These are phyloP conservation scores for Philhelius pedissequus DNA, from an alignment of 2,888 invertebrate genomes.

Conservation along the genomic window DNA sequence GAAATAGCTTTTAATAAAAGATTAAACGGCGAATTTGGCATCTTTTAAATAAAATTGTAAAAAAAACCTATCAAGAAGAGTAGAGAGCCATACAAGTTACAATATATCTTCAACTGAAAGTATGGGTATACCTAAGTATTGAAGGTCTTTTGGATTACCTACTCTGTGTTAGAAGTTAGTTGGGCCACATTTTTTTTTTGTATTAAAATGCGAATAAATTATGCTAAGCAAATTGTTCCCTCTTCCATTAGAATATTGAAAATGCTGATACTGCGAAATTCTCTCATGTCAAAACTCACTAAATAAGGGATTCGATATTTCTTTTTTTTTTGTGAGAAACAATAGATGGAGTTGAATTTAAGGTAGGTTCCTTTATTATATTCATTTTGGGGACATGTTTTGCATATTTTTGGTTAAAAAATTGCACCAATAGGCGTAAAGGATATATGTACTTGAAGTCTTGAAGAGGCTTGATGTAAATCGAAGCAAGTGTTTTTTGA, in stretches of 20 bases:
- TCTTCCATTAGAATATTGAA: neutral
- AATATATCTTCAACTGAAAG: neutral
- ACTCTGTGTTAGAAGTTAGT: too few relatives aligned
- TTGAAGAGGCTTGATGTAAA: neutral
- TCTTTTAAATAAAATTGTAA: neutral
- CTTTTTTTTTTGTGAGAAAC: neutral
- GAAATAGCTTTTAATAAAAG: neutral
- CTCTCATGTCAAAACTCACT: neutral
- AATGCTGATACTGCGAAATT: neutral
- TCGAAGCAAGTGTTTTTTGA: neutral
- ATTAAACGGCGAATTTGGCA: neutral
- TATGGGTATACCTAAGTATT: neutral
- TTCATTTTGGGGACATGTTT: neutral
- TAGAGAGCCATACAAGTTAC: neutral
- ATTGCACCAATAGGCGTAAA: neutral
- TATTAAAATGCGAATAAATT: neutral
- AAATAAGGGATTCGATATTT: neutral
- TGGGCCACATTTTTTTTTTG: neutral
- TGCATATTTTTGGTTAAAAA: neutral
- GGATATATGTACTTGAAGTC: neutral
- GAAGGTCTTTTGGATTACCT: neutral
- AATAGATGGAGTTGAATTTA: neutral
- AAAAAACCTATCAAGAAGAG: neutral
- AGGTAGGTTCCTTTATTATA: neutral
- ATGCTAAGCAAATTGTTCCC: neutral